Percentiles rank a stretch among this genome's conserved stretches.
Conservation (phyloP, 2,888 invertebrate species). For the Heliconius ethilla region DNA sequence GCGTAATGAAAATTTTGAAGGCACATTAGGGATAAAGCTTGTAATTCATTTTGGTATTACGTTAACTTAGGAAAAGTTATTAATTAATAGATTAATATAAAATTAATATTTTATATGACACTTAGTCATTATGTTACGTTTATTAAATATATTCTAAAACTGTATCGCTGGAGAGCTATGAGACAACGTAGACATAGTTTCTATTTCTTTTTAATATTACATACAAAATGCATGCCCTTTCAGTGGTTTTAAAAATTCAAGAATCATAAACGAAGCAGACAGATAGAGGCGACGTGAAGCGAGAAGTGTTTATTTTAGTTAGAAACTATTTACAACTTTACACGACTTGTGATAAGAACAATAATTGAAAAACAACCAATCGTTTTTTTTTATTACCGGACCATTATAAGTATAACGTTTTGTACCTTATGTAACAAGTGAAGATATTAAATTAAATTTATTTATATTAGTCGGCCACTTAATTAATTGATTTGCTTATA, state of each 20-base stretch:
- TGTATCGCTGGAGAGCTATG: background rate
- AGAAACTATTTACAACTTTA: constrained; percentile 41
- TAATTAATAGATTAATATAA: background rate
- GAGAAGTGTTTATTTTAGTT: constrained; percentile 60
- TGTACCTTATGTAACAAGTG: background rate
- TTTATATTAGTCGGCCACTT: no score
- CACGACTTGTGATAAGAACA: background rate
- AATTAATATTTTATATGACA: background rate
- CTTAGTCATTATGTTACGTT: background rate
- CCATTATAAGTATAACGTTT: constrained; percentile 35
- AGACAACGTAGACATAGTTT: constrained; percentile 11
- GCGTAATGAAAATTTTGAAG: constrained; percentile 34
- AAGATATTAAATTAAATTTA: constrained; percentile 3
- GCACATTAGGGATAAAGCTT: background rate
- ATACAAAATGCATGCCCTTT: constrained; percentile 59
- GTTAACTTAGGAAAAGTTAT: background rate
- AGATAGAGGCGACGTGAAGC: constrained; percentile 52
- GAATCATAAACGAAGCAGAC: constrained; percentile 68
- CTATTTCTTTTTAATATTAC: constrained; percentile 46
- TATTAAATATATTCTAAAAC: background rate
- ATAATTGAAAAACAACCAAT: background rate
- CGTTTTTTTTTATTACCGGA: constrained; percentile 48
- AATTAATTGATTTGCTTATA: background rate
- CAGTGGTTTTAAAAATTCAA: constrained; percentile 71
- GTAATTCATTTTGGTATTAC: background rate